phyloP scores from a whole-genome alignment of 2,888 invertebrate species.

The Hirtodrosophila cameraria region DNA sequence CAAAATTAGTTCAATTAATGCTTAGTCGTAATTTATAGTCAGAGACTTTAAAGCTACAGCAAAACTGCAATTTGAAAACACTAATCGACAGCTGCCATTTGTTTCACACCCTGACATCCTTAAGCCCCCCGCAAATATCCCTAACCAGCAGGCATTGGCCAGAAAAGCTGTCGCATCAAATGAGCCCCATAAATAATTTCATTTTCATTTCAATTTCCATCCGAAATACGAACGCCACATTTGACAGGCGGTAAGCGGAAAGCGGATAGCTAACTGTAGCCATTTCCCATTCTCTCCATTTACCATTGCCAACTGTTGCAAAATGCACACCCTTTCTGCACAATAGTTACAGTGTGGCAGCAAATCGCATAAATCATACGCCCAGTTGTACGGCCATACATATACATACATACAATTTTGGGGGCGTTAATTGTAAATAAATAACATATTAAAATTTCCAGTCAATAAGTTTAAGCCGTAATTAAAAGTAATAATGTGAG shows the following conservation, averaged over 20 bases:
- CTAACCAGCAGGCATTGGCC: slow-evolving; percentile 48
- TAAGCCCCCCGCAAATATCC: not conserved
- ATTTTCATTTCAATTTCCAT: slow-evolving; percentile 67
- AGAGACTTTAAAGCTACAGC: not conserved
- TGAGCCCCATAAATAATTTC: slow-evolving; percentile 73
- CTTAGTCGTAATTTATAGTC: slow-evolving; percentile 20
- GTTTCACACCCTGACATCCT: slow-evolving; percentile 13
- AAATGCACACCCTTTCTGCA: slow-evolving; percentile 37
- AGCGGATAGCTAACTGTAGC: slow-evolving; percentile 11
- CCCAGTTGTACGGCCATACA: too few relatives aligned
- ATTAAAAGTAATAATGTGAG: slow-evolving; percentile 77
- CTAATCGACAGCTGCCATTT: slow-evolving; percentile 42
- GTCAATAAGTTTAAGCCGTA: slow-evolving; percentile 79
- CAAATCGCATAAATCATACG: slow-evolving; percentile 75
- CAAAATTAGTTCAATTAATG: slow-evolving; percentile 1
- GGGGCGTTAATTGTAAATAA: slow-evolving; percentile 78
- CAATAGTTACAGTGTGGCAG: slow-evolving; percentile 49
- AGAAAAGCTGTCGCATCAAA: slow-evolving; percentile 71
- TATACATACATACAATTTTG: slow-evolving; percentile 50
- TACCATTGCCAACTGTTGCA: slow-evolving; percentile 70
- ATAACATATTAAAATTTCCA: slow-evolving; percentile 80
- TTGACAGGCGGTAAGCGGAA: slow-evolving; percentile 44
- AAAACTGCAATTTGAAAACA: slow-evolving; percentile 22
- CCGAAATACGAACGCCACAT: slow-evolving; percentile 53
- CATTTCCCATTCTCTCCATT: slow-evolving; percentile 48